Conservation (phyloP, 2,888 invertebrate species). For the Stenotaenia linearis region DNA sequence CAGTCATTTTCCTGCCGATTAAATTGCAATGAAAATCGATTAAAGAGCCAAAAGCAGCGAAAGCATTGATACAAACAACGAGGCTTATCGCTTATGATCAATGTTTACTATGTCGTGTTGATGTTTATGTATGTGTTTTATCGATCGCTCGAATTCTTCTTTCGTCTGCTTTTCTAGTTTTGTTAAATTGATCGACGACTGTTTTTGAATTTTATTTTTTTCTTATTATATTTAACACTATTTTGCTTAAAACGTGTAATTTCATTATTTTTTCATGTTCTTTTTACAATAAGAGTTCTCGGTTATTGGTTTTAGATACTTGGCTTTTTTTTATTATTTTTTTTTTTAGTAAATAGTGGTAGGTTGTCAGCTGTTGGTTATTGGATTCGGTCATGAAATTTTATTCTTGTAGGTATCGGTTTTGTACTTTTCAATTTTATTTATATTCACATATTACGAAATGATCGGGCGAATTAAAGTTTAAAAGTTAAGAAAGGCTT, state of each 20-base stretch:
- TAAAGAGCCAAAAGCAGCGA: neutral
- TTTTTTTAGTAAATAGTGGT: neutral
- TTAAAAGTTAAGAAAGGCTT: neutral
- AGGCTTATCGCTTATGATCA: neutral
- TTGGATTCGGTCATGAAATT: conserved; percentile 22
- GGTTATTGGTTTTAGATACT: conserved; percentile 20
- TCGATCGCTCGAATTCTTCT: neutral
- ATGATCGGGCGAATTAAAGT: neutral
- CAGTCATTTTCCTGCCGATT: conserved; percentile 26
- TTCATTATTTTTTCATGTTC: neutral
- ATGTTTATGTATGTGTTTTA: neutral
- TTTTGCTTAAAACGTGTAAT: neutral
- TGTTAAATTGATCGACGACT: no score
- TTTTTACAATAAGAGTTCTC: neutral
- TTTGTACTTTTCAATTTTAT: neutral
- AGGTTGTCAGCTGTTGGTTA: conserved; percentile 19
- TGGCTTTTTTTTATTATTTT: neutral
- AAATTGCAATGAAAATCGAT: conserved; percentile 17
- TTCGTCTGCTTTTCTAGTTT: neutral
- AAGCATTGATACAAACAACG: neutral
- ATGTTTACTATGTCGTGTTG: neutral
- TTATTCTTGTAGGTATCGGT: conserved; percentile 2
- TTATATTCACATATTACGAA: neutral
- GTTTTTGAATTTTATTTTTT: no score
- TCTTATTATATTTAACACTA: neutral